Conservation (phyloP, 2,888 invertebrate genomes). For the Acrobasis consociella region DNA sequence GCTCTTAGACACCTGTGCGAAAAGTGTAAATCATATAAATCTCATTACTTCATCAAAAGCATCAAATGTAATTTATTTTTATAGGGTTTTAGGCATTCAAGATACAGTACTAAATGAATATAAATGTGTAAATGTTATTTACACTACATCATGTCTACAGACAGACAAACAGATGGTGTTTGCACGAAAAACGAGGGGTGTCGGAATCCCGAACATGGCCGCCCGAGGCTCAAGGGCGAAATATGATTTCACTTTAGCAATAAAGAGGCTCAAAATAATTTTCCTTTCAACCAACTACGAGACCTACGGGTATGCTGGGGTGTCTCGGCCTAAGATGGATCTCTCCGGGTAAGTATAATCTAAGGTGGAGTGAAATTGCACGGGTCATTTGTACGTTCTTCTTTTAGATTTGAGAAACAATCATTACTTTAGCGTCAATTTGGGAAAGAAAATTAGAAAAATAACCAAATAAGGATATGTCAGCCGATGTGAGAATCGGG, state of each 20-base stretch:
- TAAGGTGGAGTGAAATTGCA: background rate
- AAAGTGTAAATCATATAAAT: too few species aligned
- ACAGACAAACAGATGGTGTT: background rate
- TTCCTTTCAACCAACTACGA: constrained; percentile 16
- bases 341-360: constrained; percentile 5
- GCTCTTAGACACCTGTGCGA: too few species aligned
- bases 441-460: too few species aligned
- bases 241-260: constrained; percentile 6
- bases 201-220: background rate
- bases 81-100: too few species aligned
- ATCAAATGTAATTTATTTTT: too few species aligned
- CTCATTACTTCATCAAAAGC: too few species aligned
- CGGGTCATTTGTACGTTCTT: constrained; percentile 7
- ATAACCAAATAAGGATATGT: too few species aligned
- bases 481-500: too few species aligned
- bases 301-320: too few species aligned
- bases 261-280: constrained; percentile 4
- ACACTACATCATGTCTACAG: background rate
- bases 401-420: background rate
- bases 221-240: background rate
- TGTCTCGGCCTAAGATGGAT: background rate
- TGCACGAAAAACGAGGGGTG: background rate
- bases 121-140: background rate
- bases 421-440: background rate
- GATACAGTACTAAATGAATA: too few species aligned